Base-by-base conservation (phyloP, 92 coral and sea anemone species). In the Palythoa grandis region DNA sequence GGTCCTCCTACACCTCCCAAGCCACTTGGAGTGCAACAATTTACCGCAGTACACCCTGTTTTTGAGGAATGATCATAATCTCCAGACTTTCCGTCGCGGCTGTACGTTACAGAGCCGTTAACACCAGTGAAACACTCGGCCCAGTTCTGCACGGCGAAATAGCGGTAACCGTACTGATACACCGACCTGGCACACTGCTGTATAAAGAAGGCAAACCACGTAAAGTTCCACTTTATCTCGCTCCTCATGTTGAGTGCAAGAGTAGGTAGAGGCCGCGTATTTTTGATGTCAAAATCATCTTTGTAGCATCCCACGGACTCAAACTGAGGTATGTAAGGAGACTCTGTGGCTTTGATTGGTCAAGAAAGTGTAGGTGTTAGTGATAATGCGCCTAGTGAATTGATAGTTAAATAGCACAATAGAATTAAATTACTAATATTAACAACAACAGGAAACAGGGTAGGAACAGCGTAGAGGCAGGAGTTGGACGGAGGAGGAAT, bases 61-160 rank as follows among this genome's bases (percentile, higher is more conserved):
- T 24, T 24, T 3, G 47, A 0, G 9, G 76, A 12, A 3, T 13
- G 10, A n/a, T 15, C 13, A 17, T 29, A 71, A 7, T 40, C 22
- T 11, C 77, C 77, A 9, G 20, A 3, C 16, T 53, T 5, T 10
- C 82, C 82, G 29, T 77, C 82, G 22, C 82, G 82, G 56, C 19
- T 60, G 82, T 77, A 77, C 3, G 69, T 57, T 11, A 7, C 50
- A 6, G 48, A 56, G 0, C 50, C 52, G 29, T 53, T 77, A 7
- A 68, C 48, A 15, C 82, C 82, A 40, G 68, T 57, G 19, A 29
- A 77, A 24, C 82, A 77, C 25, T 77, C 82, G 15, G 52, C 53
- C 68, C 68, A 77, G 82, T 77, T 35, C 67, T 77, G 82, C 47
- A 77, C 82, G 22, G 82, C 82, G 25, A 77, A 77, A 10, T 25